Conservation (phyloP, 1,140 invertebrate species). For the Trypoxylus dichotomus region DNA sequence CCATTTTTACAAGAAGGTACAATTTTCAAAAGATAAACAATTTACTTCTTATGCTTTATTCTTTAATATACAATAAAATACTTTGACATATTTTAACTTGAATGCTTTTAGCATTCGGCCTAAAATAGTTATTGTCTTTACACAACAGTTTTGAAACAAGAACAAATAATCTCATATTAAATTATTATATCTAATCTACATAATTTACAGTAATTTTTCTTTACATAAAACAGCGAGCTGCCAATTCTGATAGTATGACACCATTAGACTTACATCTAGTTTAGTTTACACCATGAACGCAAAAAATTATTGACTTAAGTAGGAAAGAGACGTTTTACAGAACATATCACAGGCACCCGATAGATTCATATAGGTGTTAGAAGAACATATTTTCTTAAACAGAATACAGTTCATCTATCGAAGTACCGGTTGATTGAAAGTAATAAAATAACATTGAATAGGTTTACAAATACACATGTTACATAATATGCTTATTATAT, state of each 20-base stretch:
- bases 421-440: slow-evolving; percentile 1
- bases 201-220: background rate
- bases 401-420: background rate
- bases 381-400: background rate
- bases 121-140: slow-evolving; percentile 53
- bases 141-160: slow-evolving; percentile 46
- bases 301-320: slow-evolving; percentile 51
- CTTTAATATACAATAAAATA: slow-evolving; percentile 21
- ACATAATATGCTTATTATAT: slow-evolving; percentile 45
- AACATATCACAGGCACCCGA: background rate
- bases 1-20: no score
- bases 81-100: slow-evolving; percentile 20
- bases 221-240: background rate
- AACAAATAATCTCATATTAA: slow-evolving; percentile 5
- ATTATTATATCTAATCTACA: slow-evolving; percentile 8
- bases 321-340: slow-evolving; percentile 45
- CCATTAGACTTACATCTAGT: background rate
- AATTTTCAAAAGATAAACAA: no score
- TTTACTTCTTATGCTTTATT: background rate
- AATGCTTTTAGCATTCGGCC: slow-evolving; percentile 31
- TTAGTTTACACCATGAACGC: background rate
- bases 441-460: background rate
- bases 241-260: background rate
- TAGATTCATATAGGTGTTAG: background rate
- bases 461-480: slow-evolving; percentile 10